These are phyloP conservation scores for Dryas iulia DNA, from an alignment of 1,140 invertebrate species.

Conservation along the genomic window DNA sequence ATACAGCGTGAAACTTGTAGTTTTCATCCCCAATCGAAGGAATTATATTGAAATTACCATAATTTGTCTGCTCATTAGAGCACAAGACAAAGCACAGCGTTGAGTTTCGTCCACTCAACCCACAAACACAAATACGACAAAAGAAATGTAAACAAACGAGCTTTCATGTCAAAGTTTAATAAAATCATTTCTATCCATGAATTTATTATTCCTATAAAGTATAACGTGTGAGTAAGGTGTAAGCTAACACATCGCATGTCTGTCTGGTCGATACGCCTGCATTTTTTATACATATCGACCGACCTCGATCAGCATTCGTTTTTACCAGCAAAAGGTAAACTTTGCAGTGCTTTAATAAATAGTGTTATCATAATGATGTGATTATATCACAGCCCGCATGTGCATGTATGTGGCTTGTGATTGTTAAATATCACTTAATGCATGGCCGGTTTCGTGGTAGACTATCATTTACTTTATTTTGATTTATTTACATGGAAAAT, in stretches of 20 bases:
- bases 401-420: background rate
- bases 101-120: too few species aligned
- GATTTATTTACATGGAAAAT: background rate
- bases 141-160: too few species aligned
- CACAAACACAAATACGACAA: too few species aligned
- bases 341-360: background rate
- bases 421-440: background rate
- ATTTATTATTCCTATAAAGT: too few species aligned
- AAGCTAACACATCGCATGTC: background rate
- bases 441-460: background rate
- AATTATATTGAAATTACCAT: too few species aligned
- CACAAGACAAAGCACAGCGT: too few species aligned
- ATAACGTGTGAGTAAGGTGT: background rate
- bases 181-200: too few species aligned
- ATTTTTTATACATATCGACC: conserved; percentile 45
- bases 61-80: too few species aligned
- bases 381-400: background rate
- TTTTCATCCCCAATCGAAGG: too few species aligned
- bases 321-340: background rate
- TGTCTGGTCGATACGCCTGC: conserved; percentile 26
- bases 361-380: background rate
- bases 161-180: too few species aligned
- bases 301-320: background rate
- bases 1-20: too few species aligned
- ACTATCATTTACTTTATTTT: background rate